Base-by-base conservation (phyloP, 2,797 vertebrate genomes). In the Aeoliscus strigatus region DNA sequence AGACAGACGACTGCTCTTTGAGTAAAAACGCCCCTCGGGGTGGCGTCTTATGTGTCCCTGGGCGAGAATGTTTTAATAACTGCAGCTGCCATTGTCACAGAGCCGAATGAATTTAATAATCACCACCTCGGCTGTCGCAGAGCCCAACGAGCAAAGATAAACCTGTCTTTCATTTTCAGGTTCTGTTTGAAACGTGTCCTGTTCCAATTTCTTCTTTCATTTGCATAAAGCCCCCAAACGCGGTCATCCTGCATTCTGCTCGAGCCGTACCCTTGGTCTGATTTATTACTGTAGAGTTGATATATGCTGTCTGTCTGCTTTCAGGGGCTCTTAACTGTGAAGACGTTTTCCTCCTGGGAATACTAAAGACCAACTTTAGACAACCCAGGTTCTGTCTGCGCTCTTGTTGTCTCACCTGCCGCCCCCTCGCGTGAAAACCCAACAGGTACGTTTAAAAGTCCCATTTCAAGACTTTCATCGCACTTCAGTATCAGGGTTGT, bases 181-280 rank as follows among this genome's bases (percentile, higher is more conserved):
- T 21, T 21, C 18, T 21, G 3, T 21, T 21, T n/a, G n/a, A n/a
- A n/a, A n/a, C n/a, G n/a, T n/a, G n/a, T n/a, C n/a, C n/a, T n/a
- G n/a, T n/a, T n/a, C n/a, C n/a, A n/a, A n/a, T n/a, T 21, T 21
- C 6, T 21, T 21, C 18, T 21, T 21, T 59, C 66, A 60, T 69
- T 67, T 68, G 57, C 55, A 59, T 35, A 36, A 61, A 64, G 48
- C 67, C 60, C 48, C 58, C 42, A 62, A 76, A 60, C 27, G 26
- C 25, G 34, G 50, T 25, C 56, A 53, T 51, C 61, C 72, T 71
- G 56, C 59, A 77, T 78, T 71, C 70, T 39, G 68, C 77, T 64
- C 67, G 31, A 26, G 34, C 40, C 48, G 52, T 77, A 71, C 67
- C 73, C 77, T 81, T 76, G 79, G 67, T 63, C 75, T 60, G 74